Evolutionary conservation across 2,797 vertebrate species (phyloP), one percentile per base, ranked within the genome.

Genomic region (Lemur catta): DNA sequence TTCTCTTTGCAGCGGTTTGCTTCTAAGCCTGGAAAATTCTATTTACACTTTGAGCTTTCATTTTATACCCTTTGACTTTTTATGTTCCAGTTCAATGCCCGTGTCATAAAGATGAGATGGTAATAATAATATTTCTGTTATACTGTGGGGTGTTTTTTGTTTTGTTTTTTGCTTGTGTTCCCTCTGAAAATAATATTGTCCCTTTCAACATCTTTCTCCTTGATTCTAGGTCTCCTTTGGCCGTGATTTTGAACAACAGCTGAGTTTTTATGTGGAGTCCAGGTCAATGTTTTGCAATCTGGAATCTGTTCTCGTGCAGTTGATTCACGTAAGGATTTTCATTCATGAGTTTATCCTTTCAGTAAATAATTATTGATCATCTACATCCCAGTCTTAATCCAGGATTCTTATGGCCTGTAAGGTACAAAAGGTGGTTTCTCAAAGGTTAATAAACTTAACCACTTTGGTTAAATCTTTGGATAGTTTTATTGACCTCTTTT

Each of bases 221-320:
- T 94, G 90, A 69, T 61, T 78, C 0, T 74, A 99, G 99, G 99
- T 99, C 90, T 99, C 99, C 4, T 99, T 99, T 97, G 99, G 99
- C 33, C 99, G 99, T 46, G 99, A 99, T 98, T 99, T 99, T 93
- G 99, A 99, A 96, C 99, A 99, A 17, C 99, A 99, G 98, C 96
- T 99, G 97, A 99, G 99, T 97, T 99, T 99, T 98, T 99, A 99
- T 20, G 99, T 99, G 13, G 99, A 99, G 98, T 99, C 99, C 92
- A 98, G 99, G 97, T 99, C 99, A 6, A 99, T 99, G 78, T 99
- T 99, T 98, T 99, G 99, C 96, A 99, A 99, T 97, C 98, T 99
- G 98, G 99, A 99, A 96, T 98, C 99, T 0, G 99, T 99, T 43
- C 98, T 99, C 82, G 98, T 99, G 93, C 99, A 99, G 95, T 97